These are phyloP conservation scores for Clunio marinus DNA, from an alignment of 2,888 invertebrate species.

Conservation along the genomic window DNA sequence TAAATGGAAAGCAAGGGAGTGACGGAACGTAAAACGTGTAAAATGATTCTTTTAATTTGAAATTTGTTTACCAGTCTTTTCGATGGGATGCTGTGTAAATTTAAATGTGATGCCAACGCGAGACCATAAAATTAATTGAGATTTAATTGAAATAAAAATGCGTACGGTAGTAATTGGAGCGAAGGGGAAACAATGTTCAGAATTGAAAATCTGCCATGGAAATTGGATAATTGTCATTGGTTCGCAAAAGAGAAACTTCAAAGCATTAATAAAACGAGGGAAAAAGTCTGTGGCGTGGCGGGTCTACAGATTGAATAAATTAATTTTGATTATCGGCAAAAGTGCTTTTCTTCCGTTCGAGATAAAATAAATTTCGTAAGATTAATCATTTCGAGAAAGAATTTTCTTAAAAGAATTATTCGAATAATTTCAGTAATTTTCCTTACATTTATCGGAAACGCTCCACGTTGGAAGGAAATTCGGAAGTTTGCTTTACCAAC, in stretches of 20 bases:
- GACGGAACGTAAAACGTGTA: not conserved
- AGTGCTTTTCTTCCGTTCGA: too few species aligned
- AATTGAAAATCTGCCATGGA: slow-evolving; percentile 8
- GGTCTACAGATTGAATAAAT: too few species aligned
- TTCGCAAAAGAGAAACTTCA: not conserved
- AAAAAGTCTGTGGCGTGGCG: too few species aligned
- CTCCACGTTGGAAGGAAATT: too few species aligned
- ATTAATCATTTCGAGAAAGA: too few species aligned
- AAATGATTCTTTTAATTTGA: not conserved
- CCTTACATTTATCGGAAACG: too few species aligned
- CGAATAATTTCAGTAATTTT: too few species aligned
- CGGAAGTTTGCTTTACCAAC: too few species aligned
- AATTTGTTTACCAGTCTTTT: slow-evolving; percentile 18
- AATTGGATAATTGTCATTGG: slow-evolving; percentile 18
- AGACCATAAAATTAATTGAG: slow-evolving; percentile 39
- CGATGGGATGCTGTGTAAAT: not conserved
- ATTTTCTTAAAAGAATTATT: too few species aligned
- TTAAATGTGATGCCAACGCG: slow-evolving; percentile 1
- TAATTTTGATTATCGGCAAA: too few species aligned
- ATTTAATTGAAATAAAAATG: slow-evolving; percentile 39
- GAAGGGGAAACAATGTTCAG: not conserved
- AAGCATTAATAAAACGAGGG: not conserved
- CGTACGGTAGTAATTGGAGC: slow-evolving; percentile 23
- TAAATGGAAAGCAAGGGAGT: not conserved
- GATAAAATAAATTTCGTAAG: too few species aligned